Base-by-base conservation (phyloP, 30 jellyfish, hydroid and myxozoan species). In the Mastigias papua region DNA sequence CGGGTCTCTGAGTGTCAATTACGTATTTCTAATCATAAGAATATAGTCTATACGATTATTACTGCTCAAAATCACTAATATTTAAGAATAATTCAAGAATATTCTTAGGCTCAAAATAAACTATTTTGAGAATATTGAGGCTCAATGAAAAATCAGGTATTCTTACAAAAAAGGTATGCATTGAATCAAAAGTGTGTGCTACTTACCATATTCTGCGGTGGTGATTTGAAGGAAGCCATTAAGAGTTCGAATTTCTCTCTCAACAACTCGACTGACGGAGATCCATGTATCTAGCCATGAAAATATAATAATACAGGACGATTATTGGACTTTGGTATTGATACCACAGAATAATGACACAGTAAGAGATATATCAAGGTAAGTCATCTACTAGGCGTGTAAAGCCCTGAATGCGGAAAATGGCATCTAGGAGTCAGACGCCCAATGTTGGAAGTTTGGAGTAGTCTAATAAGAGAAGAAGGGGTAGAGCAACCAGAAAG, bases 201-300 rank as follows among this genome's bases (percentile, higher is more conserved):
- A 1, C 84, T 49, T 26, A 75, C 86, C 86, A 75, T 75, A 51
- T 48, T 75, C 49, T 75, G 69, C 48, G 48, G 86, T 1, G 68
- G 23, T 3, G n/a, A 30, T 27, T 75, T 75, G 3, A 49, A 23
- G 60, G 86, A 69, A 69, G 84, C 91, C 91, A 82, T 68, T 42
- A 34, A 82, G 33, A 70, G 61, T 48, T 32, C 84, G 67, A 75
- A 75, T 42, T 48, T 75, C 73, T 75, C 54, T 21, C 48, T 75
- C 31, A 75, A 42, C 27, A 22, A 48, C 8, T 30, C 69, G 23
- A 73, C 27, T 5, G 86, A 27, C 1, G 71, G 73, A 19, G 50
- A 33, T n/a, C 26, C 61, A n/a, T 37, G 71, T n/a, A 33, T 22
- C 84, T 73, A n/a, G 25, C 6, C 35, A 46, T 8, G 16, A 16